Percentiles rank a stretch among this genome's conserved stretches.
Conservation (phyloP, 2,797 vertebrate genomes). For the Arnoldichthys spilopterus region DNA sequence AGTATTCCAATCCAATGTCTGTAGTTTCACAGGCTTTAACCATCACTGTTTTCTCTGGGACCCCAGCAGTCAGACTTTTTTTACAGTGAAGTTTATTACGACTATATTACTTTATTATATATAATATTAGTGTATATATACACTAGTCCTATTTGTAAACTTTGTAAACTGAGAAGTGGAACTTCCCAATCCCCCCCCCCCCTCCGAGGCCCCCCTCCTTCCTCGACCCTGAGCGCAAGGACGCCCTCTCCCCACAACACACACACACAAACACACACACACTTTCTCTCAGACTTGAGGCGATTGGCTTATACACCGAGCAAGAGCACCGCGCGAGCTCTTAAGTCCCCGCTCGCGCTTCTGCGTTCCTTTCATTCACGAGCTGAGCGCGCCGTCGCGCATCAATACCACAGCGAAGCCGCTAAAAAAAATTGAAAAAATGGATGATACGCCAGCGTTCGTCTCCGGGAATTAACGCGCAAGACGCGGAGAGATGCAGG, state of each 20-base stretch:
- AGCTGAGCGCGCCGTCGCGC: neutral
- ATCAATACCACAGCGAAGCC: neutral
- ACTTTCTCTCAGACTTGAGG: neutral
- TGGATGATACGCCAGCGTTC: neutral
- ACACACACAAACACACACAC: neutral
- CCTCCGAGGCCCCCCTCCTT: no score
- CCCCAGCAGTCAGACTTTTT: no score
- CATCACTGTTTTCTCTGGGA: no score
- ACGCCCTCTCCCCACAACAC: neutral
- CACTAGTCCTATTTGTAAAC: no score
- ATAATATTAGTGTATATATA: no score
- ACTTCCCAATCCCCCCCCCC: no score
- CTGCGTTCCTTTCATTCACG: neutral
- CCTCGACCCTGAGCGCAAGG: no score
- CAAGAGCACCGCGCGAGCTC: neutral
- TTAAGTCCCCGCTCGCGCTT: neutral
- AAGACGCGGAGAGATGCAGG: conserved; percentile 64
- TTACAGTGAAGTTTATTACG: no score
- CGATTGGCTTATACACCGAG: neutral
- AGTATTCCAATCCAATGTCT: no score
- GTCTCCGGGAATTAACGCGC: neutral
- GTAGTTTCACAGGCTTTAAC: no score
- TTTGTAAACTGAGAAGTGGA: no score
- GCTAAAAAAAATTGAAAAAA: neutral
- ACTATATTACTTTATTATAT: no score